Conservation (phyloP, 2,797 vertebrate genomes). For the Anas acuta region DNA sequence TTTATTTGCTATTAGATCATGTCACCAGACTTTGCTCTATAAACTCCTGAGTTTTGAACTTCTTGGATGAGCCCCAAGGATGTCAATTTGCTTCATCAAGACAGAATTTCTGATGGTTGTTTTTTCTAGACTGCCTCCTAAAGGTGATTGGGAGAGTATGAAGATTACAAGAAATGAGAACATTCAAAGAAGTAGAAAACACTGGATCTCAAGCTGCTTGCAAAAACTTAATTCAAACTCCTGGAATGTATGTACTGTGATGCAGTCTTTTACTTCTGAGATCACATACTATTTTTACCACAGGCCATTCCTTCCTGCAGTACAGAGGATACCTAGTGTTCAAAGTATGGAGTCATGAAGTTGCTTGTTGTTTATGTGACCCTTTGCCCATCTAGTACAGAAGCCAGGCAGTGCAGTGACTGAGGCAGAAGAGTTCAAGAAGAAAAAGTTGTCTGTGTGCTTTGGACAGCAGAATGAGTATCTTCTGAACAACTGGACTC, state of each 20-base stretch:
- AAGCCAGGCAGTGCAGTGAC: not conserved
- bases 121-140: not conserved
- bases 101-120: not conserved
- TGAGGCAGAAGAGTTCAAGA: not conserved
- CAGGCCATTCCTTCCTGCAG: not conserved
- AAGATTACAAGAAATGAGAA: not conserved
- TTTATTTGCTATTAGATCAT: not conserved
- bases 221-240: slow-evolving; percentile 9
- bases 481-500: not conserved
- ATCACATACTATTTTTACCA: not conserved
- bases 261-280: not conserved
- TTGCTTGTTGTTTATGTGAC: not conserved
- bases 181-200: not conserved
- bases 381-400: not conserved
- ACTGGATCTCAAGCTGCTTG: not conserved
- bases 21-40: not conserved
- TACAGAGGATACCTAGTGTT: not conserved
- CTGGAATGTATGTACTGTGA: not conserved
- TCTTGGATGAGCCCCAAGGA: not conserved
- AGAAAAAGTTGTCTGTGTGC: not conserved
- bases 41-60: not conserved
- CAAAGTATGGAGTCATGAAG: not conserved
- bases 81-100: not conserved
- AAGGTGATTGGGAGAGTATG: not conserved
- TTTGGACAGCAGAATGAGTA: not conserved